Percentiles rank a stretch among this genome's conserved stretches.
Conservation (phyloP, 2,888 invertebrate genomes). For the Drosophila lacicola region DNA sequence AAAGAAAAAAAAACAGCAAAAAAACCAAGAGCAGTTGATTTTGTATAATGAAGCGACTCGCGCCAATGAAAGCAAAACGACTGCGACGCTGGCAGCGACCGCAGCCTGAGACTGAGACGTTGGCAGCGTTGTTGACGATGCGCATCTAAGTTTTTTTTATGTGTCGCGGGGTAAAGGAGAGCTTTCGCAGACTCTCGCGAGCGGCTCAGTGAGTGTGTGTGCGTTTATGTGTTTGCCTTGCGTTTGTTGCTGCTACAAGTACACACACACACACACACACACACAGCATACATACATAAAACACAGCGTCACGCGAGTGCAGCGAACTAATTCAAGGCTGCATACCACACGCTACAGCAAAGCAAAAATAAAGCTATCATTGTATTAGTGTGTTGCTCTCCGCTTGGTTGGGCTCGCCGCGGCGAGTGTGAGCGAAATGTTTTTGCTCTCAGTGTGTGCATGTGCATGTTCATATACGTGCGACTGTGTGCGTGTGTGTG, state of each 20-base stretch:
- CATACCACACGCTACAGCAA: constrained; percentile 83
- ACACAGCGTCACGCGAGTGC: constrained; percentile 84
- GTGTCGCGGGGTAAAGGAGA: constrained; percentile 38
- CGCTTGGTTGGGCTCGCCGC: constrained; percentile 40
- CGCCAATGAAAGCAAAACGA: constrained; percentile 63
- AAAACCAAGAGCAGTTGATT: constrained; percentile 49
- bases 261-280: constrained; percentile 31
- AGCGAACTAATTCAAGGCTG: constrained; percentile 86
- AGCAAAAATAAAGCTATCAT: constrained; percentile 76
- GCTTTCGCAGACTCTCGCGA: constrained; percentile 65
- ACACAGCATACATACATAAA: constrained; percentile 46
- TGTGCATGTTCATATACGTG: constrained; percentile 29
- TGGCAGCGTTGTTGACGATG: constrained; percentile 50
- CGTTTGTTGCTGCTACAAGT: constrained; percentile 34
- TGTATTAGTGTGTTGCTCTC: constrained; percentile 59
- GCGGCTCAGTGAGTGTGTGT: constrained; percentile 13
- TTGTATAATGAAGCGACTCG: constrained; percentile 63
- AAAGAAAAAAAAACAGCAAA: constrained; percentile 14
- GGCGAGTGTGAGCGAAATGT: constrained; percentile 37
- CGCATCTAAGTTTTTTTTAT: constrained; percentile 61
- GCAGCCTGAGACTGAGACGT: constrained; percentile 31
- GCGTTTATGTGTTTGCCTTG: constrained; percentile 44
- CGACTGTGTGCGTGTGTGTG: constrained; percentile 38
- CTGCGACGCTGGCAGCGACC: constrained; percentile 32
- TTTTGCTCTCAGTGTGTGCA: constrained; percentile 27